These are phyloP conservation scores for Scolopax rusticola DNA, from an alignment of 2,797 vertebrate genomes.

Conservation along the genomic window DNA sequence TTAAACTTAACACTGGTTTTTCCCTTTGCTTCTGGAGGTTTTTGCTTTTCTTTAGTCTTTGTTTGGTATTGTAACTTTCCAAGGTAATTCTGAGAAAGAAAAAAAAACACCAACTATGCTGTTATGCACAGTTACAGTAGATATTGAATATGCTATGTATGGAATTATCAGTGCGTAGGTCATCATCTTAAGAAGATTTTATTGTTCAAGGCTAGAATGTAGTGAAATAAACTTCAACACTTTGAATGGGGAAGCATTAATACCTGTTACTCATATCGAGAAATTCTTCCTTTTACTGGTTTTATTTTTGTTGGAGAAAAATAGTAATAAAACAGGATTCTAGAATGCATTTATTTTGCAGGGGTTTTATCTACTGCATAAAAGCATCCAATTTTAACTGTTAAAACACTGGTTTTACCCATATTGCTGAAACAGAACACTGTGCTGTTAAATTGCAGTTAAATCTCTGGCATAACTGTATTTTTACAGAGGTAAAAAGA, in stretches of 20 bases:
- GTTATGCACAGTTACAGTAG: not conserved
- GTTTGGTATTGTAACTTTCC: not conserved
- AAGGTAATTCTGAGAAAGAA: not conserved
- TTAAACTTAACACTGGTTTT: not conserved
- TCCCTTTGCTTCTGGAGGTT: not conserved
- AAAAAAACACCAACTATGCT: not conserved
- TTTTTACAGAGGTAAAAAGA: slow-evolving; percentile 19
- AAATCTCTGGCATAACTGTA: not conserved
- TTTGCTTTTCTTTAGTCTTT: not conserved
- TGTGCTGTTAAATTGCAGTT: not conserved
- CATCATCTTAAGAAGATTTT: not conserved
- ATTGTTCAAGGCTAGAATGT: not conserved
- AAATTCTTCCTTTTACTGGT: not conserved
- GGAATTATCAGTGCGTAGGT: not conserved
- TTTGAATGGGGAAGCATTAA: not conserved
- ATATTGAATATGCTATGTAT: not conserved
- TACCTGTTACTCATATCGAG: not conserved
- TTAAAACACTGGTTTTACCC: not conserved
- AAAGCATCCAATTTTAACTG: not conserved
- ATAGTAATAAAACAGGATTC: not conserved
- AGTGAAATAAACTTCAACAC: not conserved
- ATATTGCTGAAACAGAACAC: not conserved
- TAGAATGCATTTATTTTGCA: not conserved
- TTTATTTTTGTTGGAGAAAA: slow-evolving; percentile 41
- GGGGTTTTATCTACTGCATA: not conserved